phyloP scores from a whole-genome alignment of 1,140 invertebrate species.

The Bombus confusus region DNA sequence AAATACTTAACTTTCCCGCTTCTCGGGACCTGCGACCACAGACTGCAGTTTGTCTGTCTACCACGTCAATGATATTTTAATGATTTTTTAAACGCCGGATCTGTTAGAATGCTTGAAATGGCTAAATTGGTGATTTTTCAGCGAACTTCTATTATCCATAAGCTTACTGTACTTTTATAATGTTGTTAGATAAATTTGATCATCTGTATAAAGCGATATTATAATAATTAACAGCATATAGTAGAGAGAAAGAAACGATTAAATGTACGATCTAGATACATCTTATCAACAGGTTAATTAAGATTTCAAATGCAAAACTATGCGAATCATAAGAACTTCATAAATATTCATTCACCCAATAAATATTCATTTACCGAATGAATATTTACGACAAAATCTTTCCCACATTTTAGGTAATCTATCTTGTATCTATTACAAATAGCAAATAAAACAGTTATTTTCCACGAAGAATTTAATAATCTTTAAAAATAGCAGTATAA shows the following conservation, averaged over 20 bases:
- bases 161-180: background rate
- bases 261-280: background rate
- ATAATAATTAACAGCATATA: background rate
- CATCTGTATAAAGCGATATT: background rate
- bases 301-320: background rate
- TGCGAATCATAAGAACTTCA: background rate
- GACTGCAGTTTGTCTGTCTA: background rate
- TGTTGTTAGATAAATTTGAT: background rate
- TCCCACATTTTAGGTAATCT: background rate
- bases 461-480: background rate
- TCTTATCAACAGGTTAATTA: background rate
- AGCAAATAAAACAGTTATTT: background rate
- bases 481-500: background rate
- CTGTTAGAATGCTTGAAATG: no score
- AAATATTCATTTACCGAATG: background rate
- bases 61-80: background rate
- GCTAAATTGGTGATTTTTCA: background rate
- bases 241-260: background rate
- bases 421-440: background rate
- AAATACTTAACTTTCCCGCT: conserved; percentile 27
- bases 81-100: background rate
- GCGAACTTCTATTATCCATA: background rate
- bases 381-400: background rate
- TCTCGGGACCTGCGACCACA: background rate
- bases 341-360: background rate